phyloP scores from a whole-genome alignment of 2,888 invertebrate species.

The Athetis lepigone region DNA sequence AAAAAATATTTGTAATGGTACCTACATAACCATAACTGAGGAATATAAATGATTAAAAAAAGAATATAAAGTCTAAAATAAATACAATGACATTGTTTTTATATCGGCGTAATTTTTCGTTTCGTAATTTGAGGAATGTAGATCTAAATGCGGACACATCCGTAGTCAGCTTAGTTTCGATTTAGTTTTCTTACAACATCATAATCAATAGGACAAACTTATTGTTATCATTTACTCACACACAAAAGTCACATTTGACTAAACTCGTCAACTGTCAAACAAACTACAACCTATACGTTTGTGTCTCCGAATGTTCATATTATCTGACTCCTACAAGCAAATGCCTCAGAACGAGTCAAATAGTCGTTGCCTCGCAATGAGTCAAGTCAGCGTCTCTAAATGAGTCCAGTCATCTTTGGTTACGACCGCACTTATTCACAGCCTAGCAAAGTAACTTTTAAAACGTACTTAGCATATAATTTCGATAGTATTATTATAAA shows the following conservation, averaged over 20 bases:
- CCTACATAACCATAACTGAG: no score
- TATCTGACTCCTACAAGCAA: background rate
- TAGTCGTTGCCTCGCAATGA: background rate
- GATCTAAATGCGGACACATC: background rate
- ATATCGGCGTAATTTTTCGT: background rate
- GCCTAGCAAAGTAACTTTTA: slow-evolving; percentile 16
- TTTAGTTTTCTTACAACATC: background rate
- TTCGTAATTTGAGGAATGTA: background rate
- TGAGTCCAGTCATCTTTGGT: slow-evolving; percentile 12
- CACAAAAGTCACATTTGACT: background rate
- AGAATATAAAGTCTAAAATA: background rate
- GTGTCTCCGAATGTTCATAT: background rate
- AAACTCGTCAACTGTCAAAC: background rate
- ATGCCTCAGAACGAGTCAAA: slow-evolving; percentile 7
- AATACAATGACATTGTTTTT: background rate
- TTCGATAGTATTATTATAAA: background rate
- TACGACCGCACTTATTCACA: slow-evolving; percentile 27
- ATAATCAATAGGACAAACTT: background rate
- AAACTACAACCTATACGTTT: background rate
- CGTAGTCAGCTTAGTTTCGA: background rate
- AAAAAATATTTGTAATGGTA: background rate
- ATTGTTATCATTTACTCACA: background rate
- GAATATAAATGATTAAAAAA: background rate
- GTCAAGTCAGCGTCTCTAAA: background rate
- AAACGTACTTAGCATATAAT: background rate